These are phyloP conservation scores for Cephus pygmeus DNA, from an alignment of 2,888 invertebrate species.

Conservation along the genomic window DNA sequence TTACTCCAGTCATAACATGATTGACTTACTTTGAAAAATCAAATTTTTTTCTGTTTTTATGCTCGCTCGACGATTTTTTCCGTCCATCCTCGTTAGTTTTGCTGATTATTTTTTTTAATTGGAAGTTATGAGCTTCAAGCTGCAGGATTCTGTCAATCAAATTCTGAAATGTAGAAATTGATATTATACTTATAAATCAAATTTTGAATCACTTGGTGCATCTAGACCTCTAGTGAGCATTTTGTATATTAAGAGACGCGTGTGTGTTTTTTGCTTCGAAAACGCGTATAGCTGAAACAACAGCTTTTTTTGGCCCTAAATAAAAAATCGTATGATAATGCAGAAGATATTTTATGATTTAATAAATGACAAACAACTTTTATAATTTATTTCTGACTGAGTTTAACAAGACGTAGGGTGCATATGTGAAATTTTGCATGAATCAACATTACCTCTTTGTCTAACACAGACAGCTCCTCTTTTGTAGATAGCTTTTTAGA, in stretches of 20 bases:
- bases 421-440: too few species aligned
- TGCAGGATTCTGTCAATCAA: slow-evolving; percentile 78
- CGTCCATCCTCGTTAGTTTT: slow-evolving; percentile 30
- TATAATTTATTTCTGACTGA: too few species aligned
- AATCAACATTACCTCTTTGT: slow-evolving; percentile 62
- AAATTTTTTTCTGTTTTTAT: slow-evolving; percentile 67
- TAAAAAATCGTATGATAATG: too few species aligned
- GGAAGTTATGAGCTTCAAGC: slow-evolving; percentile 81
- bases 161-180: slow-evolving; percentile 68
- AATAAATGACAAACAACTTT: too few species aligned
- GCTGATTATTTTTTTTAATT: slow-evolving; percentile 77
- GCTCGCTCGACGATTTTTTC: slow-evolving; percentile 24
- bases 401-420: too few species aligned
- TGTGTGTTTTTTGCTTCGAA: too few species aligned
- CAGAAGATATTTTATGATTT: too few species aligned
- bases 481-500: slow-evolving; percentile 56
- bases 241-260: too few species aligned
- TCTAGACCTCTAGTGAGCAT: too few species aligned
- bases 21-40: slow-evolving; percentile 71
- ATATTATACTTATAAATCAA: neutral
- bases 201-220: neutral
- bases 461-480: slow-evolving; percentile 66
- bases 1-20: slow-evolving; percentile 59
- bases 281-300: too few species aligned
- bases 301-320: too few species aligned